Percentiles rank a stretch among this genome's conserved stretches.
Evolutionary conservation across 2,113 vertebrate genomes (phyloP).

Genomic region (Stegastes partitus): DNA sequence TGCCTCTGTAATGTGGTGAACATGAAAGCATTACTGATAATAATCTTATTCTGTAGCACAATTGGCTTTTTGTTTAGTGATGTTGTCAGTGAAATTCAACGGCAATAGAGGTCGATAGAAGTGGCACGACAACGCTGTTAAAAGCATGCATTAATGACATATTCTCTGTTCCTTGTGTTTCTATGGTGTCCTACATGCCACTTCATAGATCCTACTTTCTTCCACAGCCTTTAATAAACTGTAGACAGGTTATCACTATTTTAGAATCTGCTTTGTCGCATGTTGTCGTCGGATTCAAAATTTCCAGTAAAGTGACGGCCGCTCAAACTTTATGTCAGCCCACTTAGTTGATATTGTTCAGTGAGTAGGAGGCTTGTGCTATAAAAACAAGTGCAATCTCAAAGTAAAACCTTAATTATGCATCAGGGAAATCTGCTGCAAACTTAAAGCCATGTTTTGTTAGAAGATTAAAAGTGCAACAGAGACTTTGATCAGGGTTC

Average conservation of each 20-base stretch:
- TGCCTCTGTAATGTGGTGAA: no score
- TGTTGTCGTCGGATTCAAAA: not conserved
- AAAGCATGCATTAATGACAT: no score
- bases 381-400: constrained; percentile 4
- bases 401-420: constrained; percentile 23
- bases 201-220: no score
- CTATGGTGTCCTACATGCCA: no score
- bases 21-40: no score
- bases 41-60: no score
- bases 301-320: not conserved
- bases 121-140: no score
- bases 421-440: constrained; percentile 8
- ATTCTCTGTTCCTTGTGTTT: no score
- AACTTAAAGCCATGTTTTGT: constrained; percentile 12
- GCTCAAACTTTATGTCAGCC: not conserved
- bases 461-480: constrained; percentile 9
- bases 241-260: not conserved
- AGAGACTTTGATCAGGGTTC: constrained; percentile 32
- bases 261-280: no score
- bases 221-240: not conserved
- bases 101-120: no score
- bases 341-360: not conserved
- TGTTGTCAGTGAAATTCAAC: no score
- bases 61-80: no score
- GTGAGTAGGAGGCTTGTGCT: not conserved